phyloP scores from a whole-genome alignment of 2,113 vertebrate genomes.

The Elgaria multicarinata region DNA sequence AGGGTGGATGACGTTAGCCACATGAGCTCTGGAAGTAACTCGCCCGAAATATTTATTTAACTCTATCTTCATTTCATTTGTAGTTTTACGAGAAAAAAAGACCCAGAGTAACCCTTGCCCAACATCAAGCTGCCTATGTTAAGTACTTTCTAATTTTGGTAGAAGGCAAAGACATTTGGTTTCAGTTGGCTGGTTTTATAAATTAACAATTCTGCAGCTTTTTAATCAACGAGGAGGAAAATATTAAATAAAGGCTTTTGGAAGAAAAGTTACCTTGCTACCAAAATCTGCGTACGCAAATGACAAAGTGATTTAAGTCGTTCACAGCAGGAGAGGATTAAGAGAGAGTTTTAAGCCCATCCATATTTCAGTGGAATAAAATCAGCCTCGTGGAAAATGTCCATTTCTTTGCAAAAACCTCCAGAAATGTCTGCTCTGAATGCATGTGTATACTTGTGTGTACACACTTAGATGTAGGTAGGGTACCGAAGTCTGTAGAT shows the following conservation, averaged over 20 bases:
- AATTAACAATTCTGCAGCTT: conserved; percentile 37
- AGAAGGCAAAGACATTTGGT: conserved; percentile 1
- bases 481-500: not conserved
- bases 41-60: not conserved
- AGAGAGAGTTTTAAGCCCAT: conserved; percentile 35
- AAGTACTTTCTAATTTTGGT: conserved; percentile 43
- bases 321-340: conserved; percentile 44
- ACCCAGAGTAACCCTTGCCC: not conserved
- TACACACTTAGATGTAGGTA: not conserved
- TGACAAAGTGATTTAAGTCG: not conserved
- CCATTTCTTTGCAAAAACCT: conserved; percentile 43
- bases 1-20: not conserved
- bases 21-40: not conserved
- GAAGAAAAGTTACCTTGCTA: conserved; percentile 41
- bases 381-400: conserved; percentile 60
- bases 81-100: not conserved
- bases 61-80: not conserved
- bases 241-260: conserved; percentile 45
- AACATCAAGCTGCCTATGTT: conserved; percentile 9
- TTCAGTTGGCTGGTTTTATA: conserved; percentile 55
- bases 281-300: not conserved
- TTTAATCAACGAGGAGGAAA: conserved; percentile 24
- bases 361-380: conserved; percentile 56
- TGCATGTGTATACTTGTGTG: not conserved
- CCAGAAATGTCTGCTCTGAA: conserved; percentile 14